Evolutionary conservation across 92 coral and sea anemone genomes (phyloP), one percentile per base, ranked within the genome.

Genomic region (Desmophyllum pertusum): DNA sequence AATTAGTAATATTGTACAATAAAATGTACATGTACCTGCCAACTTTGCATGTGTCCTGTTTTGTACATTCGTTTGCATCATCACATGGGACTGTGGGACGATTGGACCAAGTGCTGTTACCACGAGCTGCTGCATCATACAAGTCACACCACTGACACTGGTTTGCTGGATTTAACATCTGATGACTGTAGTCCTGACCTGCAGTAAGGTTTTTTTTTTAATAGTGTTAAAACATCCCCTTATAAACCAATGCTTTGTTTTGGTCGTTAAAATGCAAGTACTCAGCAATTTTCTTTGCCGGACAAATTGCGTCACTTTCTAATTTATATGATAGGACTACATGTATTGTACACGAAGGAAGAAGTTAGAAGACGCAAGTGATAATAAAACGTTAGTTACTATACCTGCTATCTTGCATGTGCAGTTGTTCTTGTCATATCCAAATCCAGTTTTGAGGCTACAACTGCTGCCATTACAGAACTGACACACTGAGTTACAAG

Each of bases 361-460:
- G n/a, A n/a, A n/a, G n/a, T n/a, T n/a, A n/a, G n/a, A n/a, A n/a
- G n/a, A n/a, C n/a, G n/a, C 27, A n/a, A 62, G 10, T 3, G 10
- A 31, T 50, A 17, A 2, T 15, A 17, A 10, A 14, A 15, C 2
- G 13, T 50, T 10, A 50, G 55, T 50, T n/a, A n/a, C n/a, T n/a
- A n/a, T 78, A 94, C 98, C 98, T 77, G 66, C 87, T 27, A 94
- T 94, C 61, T 85, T 94, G 36, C 98, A 94, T 19, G 92, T 90
- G 70, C 98, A 94, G 43, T 90, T 94, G 66, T 89, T 88, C 59
- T 72, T 89, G 23, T 77, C 88, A 66, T 81, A 95, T 40, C 98
- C 98, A 62, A 86, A 95, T 13, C 98, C 98, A 62, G 96, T 73
- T 40, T 95, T 90, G 10, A 89, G 91, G 38, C 93, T 87, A 67